Percentiles rank a stretch among this genome's conserved stretches.
These are phyloP conservation scores for Kryphioiulus occultus DNA, from an alignment of 2,888 invertebrate species.

Conservation along the genomic window DNA sequence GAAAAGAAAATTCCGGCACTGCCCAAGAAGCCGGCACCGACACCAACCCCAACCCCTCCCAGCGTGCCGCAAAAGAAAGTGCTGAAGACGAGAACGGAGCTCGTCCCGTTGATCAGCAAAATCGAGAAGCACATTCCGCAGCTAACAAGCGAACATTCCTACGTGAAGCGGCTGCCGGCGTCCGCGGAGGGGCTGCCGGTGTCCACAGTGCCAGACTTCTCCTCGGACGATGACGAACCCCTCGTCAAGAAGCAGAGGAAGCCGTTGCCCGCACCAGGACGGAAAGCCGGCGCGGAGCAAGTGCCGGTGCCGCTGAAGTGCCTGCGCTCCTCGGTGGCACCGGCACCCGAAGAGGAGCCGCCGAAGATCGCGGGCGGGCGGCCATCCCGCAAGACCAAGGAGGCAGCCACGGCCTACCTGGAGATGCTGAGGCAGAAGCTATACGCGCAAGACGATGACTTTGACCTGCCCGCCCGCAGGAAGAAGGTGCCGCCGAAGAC, in stretches of 20 bases:
- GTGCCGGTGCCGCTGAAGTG: not conserved
- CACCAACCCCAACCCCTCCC: not conserved
- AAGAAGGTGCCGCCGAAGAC: not conserved
- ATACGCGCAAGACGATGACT: constrained; percentile 70
- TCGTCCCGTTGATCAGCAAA: not conserved
- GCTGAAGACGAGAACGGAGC: not conserved
- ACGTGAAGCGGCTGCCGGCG: constrained; percentile 46
- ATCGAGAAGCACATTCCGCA: constrained; percentile 44
- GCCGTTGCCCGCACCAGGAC: not conserved
- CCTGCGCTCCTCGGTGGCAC: not conserved
- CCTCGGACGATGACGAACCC: constrained; percentile 53
- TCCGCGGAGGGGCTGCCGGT: not conserved
- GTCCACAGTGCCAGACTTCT: constrained; percentile 50
- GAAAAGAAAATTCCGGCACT: not conserved
- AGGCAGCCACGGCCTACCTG: constrained; percentile 77
- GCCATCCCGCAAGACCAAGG: constrained; percentile 74
- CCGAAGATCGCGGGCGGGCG: constrained; percentile 50
- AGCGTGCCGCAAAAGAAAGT: not conserved
- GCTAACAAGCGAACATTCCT: constrained; percentile 48
- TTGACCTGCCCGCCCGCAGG: constrained; percentile 64
- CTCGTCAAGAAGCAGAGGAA: constrained; percentile 45
- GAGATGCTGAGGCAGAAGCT: constrained; percentile 76
- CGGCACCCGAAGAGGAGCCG: constrained; percentile 1
- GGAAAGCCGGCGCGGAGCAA: not conserved
- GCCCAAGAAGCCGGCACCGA: not conserved